Evolutionary conservation across 2,113 vertebrate species (phyloP).

Genomic region (Megatriorchis doriae): DNA sequence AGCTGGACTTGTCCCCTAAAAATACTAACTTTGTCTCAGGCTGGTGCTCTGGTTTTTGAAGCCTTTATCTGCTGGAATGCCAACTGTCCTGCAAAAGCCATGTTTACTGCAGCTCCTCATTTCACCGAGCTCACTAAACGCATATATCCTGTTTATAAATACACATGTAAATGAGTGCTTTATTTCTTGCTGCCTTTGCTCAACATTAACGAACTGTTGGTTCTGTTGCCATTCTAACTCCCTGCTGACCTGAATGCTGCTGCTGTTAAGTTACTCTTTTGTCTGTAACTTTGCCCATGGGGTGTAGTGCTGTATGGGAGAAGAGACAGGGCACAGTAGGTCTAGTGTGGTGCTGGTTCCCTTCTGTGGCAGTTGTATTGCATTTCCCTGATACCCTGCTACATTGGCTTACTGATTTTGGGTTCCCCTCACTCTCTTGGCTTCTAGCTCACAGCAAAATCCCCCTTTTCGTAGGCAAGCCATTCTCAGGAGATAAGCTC

Average conservation of each 20-base stretch:
- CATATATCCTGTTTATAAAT: conserved; percentile 31
- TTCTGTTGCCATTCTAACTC: background rate
- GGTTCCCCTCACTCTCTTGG: background rate
- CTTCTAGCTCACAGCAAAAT: background rate
- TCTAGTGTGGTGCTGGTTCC: background rate
- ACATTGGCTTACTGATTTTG: background rate
- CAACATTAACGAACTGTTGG: background rate
- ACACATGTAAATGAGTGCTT: background rate
- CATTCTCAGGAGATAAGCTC: background rate
- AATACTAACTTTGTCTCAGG: background rate
- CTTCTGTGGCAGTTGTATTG: background rate
- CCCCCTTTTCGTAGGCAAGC: background rate
- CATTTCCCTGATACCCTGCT: background rate
- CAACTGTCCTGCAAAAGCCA: conserved; percentile 22
- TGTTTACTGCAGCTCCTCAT: background rate
- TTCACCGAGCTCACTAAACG: conserved; percentile 3
- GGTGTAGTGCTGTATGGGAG: background rate
- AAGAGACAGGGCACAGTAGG: background rate
- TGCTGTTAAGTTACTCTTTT: background rate
- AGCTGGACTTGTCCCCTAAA: background rate
- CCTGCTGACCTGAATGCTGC: background rate
- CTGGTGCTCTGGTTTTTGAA: background rate
- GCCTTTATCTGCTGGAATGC: conserved; percentile 29
- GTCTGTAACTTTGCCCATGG: background rate
- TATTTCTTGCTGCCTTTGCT: background rate